Base-by-base conservation (phyloP, 2,113 vertebrate species). In the Paradoxurus hermaphroditus region DNA sequence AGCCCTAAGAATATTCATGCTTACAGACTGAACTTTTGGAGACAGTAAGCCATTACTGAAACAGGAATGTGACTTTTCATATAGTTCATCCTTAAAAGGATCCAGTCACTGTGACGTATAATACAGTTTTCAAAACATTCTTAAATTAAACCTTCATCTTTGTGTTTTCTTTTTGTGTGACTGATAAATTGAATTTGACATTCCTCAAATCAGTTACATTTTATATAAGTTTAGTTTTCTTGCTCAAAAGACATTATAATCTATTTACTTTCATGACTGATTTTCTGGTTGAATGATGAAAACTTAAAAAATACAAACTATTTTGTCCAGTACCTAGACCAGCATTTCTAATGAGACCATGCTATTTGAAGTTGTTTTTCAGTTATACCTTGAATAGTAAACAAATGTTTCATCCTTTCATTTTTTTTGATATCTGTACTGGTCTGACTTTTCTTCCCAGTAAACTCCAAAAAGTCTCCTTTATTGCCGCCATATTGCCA, bases 191-290 rank as follows among this genome's bases (percentile, higher is more conserved):
- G 12, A 97, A 97, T 94, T 90, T 67, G 87, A 56, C 25, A 90
- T 73, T 94, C 2, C 44, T 44, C 90, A 95, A 87, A 95, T 73
- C 46, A 97, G 31, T 97, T 65, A 91, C 11, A 53, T 95, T 97
- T 93, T 21, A 65, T 70, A 72, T 63, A 0, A 81, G 19, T 3
- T 49, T 86, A 49, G 25, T 90, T 93, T 95, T 86, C 53, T 94
- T 95, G n/a, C 36, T 41, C 82, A 94, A 85, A 65, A 63, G 4
- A 14, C 15, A 84, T 82, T 77, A 73, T 91, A 90, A 77, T 73
- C 2, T 91, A 16, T 98, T 94, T 97, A 59, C 6, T 67, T 36
- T 96, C 90, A 51, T 86, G 31, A 97, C 62, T 84, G 72, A 95
- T 90, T 94, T 96, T 93, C 90, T 82, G 23, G 11, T 27, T 92